phyloP scores from a whole-genome alignment of 1,140 invertebrate genomes.

The Teleogryllus occipitalis region DNA sequence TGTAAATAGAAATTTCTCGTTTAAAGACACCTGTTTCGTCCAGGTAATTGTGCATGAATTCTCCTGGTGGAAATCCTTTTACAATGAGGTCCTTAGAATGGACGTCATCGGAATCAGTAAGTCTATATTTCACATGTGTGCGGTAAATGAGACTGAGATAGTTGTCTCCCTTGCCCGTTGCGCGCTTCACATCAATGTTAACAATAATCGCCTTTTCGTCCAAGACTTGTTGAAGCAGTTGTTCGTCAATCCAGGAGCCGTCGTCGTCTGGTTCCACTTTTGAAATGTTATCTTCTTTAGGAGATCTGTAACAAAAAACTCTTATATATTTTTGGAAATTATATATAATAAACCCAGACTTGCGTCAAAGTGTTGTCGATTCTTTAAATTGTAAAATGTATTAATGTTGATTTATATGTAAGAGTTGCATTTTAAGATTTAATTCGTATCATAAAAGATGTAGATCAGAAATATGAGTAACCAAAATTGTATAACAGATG shows the following conservation, averaged over 20 bases:
- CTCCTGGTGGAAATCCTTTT: not conserved
- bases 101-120: not conserved
- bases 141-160: conserved; percentile 19
- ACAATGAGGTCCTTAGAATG: not conserved
- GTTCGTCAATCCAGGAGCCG: not conserved
- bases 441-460: too few relatives aligned
- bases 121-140: not conserved
- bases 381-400: too few relatives aligned
- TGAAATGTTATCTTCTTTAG: too few relatives aligned
- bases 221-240: not conserved
- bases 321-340: too few relatives aligned
- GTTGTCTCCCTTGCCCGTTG: conserved; percentile 19
- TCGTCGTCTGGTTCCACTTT: not conserved
- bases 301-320: too few relatives aligned
- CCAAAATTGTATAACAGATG: too few relatives aligned
- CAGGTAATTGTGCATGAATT: conserved; percentile 7
- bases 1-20: not conserved
- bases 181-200: not conserved
- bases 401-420: too few relatives aligned
- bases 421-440: too few relatives aligned
- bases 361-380: too few relatives aligned
- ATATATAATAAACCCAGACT: too few relatives aligned
- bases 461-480: too few relatives aligned
- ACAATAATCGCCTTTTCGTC: conserved; percentile 15
- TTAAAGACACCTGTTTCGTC: not conserved